These are phyloP conservation scores for Apostichopus japonicus DNA, from an alignment of 35 echinoderm and acorn worm genomes.

Conservation along the genomic window DNA sequence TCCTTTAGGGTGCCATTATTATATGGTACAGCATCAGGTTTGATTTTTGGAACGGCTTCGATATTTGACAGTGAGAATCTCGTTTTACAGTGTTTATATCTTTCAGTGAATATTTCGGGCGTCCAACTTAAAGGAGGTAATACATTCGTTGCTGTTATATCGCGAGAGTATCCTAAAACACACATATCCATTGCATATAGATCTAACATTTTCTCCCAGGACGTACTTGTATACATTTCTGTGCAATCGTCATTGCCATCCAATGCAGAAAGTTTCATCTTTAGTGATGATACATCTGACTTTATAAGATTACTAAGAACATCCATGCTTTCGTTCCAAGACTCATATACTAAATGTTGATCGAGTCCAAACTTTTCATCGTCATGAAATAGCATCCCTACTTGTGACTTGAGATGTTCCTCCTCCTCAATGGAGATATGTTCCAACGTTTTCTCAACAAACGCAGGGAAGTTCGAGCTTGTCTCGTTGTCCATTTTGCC, in stretches of 20 bases:
- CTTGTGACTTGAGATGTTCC: conserved; percentile 10
- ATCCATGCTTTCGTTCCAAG: conserved; percentile 29
- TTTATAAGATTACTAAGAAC: not conserved
- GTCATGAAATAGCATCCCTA: conserved; percentile 28
- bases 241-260: not conserved
- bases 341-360: conserved; percentile 30
- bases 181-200: conserved; percentile 12
- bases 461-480: not conserved
- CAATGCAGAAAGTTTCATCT: not conserved
- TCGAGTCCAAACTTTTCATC: conserved; percentile 22
- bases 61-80: not conserved
- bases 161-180: conserved; percentile 39
- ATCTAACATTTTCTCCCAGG: not conserved
- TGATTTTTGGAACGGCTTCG: not conserved
- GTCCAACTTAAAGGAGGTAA: not conserved
- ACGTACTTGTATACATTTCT: not conserved
- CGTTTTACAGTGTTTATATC: not conserved
- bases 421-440: not conserved
- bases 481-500: not conserved
- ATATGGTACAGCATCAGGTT: not conserved
- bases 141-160: not conserved
- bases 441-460: not conserved
- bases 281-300: not conserved
- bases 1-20: not conserved
- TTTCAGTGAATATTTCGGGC: not conserved